Conservation (phyloP, 2,888 invertebrate species). For the Tribolium freemani region DNA sequence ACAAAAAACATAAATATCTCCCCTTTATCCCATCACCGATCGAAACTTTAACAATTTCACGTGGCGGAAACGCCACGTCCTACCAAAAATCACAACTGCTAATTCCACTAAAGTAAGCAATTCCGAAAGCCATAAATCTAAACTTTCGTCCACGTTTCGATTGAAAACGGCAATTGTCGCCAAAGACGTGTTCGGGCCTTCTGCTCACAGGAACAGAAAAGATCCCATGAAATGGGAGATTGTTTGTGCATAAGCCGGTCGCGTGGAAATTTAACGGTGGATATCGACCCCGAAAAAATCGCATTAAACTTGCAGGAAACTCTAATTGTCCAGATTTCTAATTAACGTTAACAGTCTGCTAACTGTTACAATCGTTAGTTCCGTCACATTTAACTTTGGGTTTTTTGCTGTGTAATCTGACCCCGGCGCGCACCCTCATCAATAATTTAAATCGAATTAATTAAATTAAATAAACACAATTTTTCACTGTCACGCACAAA, state of each 20-base stretch:
- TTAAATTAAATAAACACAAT: background rate
- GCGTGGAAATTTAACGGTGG: slow-evolving; percentile 15
- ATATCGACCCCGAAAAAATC: background rate
- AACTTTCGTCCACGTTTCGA: background rate
- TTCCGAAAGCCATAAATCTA: background rate
- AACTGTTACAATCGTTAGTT: background rate
- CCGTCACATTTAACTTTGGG: background rate
- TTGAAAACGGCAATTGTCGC: background rate
- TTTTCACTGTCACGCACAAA: background rate
- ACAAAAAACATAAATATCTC: background rate
- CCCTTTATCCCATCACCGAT: background rate
- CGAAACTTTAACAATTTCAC: background rate
- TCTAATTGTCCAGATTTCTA: background rate
- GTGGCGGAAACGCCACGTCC: background rate
- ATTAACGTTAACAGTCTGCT: background rate
- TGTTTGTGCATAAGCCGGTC: slow-evolving; percentile 27
- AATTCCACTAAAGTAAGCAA: background rate
- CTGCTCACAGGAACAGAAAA: background rate
- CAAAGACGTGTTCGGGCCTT: background rate
- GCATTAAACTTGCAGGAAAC: background rate
- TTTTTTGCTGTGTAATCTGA: background rate
- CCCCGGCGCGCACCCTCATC: background rate
- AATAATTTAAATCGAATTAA: background rate
- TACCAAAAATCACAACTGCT: background rate
- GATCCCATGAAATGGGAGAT: slow-evolving; percentile 20